Percentiles rank a stretch among this genome's conserved stretches.
Conservation (phyloP, 2,797 vertebrate species). For the Spea hammondii region DNA sequence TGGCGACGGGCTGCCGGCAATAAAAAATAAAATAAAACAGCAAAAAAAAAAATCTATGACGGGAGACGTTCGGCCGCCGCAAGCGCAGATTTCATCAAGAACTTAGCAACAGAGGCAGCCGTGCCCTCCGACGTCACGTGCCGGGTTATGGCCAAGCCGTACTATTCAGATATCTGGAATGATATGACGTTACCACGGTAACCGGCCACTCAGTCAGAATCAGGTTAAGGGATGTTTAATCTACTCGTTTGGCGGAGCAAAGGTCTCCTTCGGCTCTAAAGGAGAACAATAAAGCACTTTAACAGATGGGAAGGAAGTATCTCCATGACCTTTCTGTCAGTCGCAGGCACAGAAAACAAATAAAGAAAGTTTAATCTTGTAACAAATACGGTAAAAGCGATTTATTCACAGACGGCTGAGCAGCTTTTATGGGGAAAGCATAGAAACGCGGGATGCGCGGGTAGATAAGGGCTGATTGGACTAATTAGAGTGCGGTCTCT, state of each 20-base stretch:
- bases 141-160: constrained; percentile 49
- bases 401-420: not conserved
- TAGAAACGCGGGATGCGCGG: not conserved
- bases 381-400: constrained; percentile 5
- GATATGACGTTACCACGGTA: constrained; percentile 74
- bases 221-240: constrained; percentile 65
- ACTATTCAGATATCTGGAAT: constrained; percentile 58
- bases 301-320: constrained; percentile 20
- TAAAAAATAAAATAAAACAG: not conserved
- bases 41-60: not conserved
- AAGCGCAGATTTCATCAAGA: constrained; percentile 42
- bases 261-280: constrained; percentile 61
- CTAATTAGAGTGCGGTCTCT: not conserved
- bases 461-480: not conserved
- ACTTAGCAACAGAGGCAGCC: constrained; percentile 60
- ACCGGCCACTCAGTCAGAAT: constrained; percentile 58
- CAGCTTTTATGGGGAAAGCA: not conserved
- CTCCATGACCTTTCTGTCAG: not conserved
- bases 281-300: constrained; percentile 26
- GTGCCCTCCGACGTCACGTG: constrained; percentile 32
- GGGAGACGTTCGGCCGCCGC: too few relatives aligned
- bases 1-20: not conserved
- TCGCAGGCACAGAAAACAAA: constrained; percentile 3
- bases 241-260: constrained; percentile 61
- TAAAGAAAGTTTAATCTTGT: not conserved